Conservation (phyloP, 2,113 vertebrate species). For the Paramormyrops kingsleyae region DNA sequence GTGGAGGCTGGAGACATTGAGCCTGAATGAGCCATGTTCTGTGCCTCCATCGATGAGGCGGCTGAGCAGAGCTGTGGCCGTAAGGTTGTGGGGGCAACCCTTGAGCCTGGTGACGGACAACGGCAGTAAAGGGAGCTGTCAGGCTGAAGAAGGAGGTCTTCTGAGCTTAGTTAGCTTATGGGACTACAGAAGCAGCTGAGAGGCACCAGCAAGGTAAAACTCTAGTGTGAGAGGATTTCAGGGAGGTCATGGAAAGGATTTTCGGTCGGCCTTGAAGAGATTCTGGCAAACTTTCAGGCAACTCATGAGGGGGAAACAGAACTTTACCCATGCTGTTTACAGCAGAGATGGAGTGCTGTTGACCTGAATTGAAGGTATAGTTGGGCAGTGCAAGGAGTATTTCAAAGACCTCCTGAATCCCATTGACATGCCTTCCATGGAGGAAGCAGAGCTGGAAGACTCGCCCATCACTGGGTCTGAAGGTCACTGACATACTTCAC, state of each 20-base stretch:
- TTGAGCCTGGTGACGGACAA: too few species aligned
- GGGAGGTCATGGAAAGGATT: not conserved
- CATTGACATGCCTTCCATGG: not conserved
- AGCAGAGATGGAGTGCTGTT: not conserved
- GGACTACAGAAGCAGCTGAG: not conserved
- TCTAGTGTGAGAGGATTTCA: not conserved
- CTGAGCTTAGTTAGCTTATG: not conserved
- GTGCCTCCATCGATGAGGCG: not conserved
- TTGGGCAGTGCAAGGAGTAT: not conserved
- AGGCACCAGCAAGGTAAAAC: not conserved
- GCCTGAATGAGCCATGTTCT: too few species aligned
- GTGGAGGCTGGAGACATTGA: too few species aligned
- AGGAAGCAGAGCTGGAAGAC: not conserved
- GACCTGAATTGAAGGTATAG: not conserved
- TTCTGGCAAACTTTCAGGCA: not conserved
- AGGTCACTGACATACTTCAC: not conserved
- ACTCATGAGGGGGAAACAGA: not conserved
- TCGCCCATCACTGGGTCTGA: not conserved
- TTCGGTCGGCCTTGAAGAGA: not conserved
- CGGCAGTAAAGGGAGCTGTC: too few species aligned
- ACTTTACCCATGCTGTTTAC: not conserved
- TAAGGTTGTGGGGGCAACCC: too few species aligned
- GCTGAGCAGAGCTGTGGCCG: too few species aligned
- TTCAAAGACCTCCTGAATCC: not conserved
- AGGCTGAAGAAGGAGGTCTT: too few species aligned